Evolutionary conservation across 2,797 vertebrate species (phyloP), one percentile per base, ranked within the genome.

Genomic region (Cuculus canorus): DNA sequence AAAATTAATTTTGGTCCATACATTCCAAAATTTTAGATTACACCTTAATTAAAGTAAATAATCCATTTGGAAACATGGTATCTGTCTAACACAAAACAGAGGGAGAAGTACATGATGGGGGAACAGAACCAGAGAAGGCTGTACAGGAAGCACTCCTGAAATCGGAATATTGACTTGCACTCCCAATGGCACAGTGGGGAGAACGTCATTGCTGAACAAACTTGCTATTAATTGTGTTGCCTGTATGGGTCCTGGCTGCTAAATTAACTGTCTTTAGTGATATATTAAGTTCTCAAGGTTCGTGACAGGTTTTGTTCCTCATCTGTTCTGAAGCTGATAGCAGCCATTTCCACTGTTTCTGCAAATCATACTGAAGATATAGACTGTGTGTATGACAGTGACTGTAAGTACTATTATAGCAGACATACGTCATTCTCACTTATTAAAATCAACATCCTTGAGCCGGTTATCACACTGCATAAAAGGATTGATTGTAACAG

Each of bases 251-350:
- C 95, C 96, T 78, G 79, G 86, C 72, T 97, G 94, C 92, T 96
- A 97, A 97, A 97, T 97, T 97, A 97, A 97, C 96, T 97, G 97
- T 97, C 97, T 96, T 97, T 95, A 96, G 92, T 98, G 97, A 98
- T 97, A 97, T 97, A 98, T 98, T 97, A 98, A 97, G 96, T 96
- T 97, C 94, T 97, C 94, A 92, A 88, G 43, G 93, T 95, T 97
- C 11, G 2, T 97, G 97, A 97, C 97, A 98, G 95, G 81, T 96
- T 97, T 95, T 2, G 37, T 93, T 97, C 94, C 92, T 97, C 90
- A 80, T 94, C 90, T 80, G 30, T 91, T 96, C 73, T 65, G 69
- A 90, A 92, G 71, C 89, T 97, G 97, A 94, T 96, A 97, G 94
- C 73, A 95, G 84, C 86, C 90, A 92, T 96, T 97, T 96, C 82